Evolutionary conservation across 1,140 invertebrate genomes (phyloP).

Genomic region (Samia ricini): DNA sequence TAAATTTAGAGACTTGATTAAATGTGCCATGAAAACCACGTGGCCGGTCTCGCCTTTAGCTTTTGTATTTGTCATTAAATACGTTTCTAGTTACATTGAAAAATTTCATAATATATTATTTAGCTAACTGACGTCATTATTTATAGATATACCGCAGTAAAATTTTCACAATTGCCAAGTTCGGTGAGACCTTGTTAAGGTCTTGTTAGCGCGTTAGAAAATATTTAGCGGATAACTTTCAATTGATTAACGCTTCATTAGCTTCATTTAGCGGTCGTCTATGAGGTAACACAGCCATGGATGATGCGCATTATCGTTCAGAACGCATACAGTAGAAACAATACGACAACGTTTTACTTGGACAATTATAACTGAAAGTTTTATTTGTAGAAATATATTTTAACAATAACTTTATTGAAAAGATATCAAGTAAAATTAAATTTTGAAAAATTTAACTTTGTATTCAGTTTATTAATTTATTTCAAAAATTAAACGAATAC

Average conservation of each 20-base stretch:
- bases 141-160: background rate
- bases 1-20: too few species aligned
- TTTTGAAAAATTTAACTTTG: background rate
- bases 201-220: constrained; percentile 13
- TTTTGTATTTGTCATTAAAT: too few species aligned
- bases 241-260: constrained; percentile 17
- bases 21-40: too few species aligned
- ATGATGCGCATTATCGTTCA: background rate
- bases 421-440: background rate
- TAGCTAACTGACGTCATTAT: background rate
- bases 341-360: background rate
- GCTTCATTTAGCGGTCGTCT: background rate
- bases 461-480: background rate
- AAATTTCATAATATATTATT: background rate
- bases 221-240: constrained; percentile 14
- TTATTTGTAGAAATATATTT: background rate
- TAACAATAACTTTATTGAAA: background rate
- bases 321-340: background rate
- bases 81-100: too few species aligned
- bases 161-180: constrained; percentile 26
- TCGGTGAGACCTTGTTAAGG: constrained; percentile 19
- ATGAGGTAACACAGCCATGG: background rate
- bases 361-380: too few species aligned
- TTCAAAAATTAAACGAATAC: too few species aligned
- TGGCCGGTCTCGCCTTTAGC: too few species aligned